A percentile compares a stretch with the other conserved stretches of the same genome.
phyloP scores from a whole-genome alignment of 2,888 invertebrate genomes.

The Toxonevra muliebris region DNA sequence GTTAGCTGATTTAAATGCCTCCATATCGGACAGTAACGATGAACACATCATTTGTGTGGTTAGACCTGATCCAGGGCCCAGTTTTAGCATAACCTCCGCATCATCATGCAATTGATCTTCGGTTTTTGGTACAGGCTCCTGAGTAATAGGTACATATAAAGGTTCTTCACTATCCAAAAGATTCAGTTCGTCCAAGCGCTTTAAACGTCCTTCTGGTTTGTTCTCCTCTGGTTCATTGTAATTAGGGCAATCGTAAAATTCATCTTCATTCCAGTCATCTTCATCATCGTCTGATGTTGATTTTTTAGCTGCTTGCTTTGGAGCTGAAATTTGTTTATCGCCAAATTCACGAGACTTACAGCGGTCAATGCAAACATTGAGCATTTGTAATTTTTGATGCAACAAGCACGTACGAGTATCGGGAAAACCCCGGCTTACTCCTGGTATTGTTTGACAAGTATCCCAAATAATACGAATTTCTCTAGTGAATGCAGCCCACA shows the following conservation, averaged over 20 bases:
- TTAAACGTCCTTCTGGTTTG: conserved; percentile 76
- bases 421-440: conserved; percentile 85
- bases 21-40: conserved; percentile 95
- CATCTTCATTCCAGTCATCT: conserved; percentile 65
- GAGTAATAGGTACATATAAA: conserved; percentile 82
- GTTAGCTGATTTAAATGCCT: conserved; percentile 98
- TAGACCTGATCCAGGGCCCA: conserved; percentile 83
- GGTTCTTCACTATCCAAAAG: conserved; percentile 76
- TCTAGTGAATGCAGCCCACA: conserved; percentile 94
- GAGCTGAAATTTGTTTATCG: not conserved
- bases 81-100: conserved; percentile 85
- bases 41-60: conserved; percentile 94
- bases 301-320: not conserved
- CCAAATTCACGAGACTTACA: conserved; percentile 51
- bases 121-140: conserved; percentile 96
- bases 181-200: conserved; percentile 73
- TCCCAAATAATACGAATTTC: conserved; percentile 93
- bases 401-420: conserved; percentile 89
- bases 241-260: conserved; percentile 84
- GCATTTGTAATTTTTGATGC: conserved; percentile 93
- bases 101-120: conserved; percentile 97
- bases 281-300: conserved; percentile 14
- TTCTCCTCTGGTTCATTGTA: conserved; percentile 51
- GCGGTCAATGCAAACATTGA: conserved; percentile 80
- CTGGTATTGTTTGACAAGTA: conserved; percentile 77